Conservation (phyloP, 2,797 vertebrate species). For the Propithecus deckenii region DNA sequence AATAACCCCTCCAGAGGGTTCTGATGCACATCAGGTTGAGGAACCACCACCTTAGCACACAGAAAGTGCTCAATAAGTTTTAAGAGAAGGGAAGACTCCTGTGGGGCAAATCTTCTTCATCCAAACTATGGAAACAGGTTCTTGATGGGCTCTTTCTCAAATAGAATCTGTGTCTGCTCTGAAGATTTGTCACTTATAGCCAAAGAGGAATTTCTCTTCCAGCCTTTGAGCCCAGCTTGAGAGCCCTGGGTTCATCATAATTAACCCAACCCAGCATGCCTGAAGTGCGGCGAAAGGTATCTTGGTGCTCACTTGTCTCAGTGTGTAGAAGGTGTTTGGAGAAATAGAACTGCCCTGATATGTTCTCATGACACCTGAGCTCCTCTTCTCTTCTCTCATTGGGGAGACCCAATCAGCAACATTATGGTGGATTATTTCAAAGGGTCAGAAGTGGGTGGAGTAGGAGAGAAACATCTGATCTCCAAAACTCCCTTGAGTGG, state of each 20-base stretch:
- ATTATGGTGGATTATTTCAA: neutral
- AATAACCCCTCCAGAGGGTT: neutral
- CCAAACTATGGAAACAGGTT: neutral
- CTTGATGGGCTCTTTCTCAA: neutral
- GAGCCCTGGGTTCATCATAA: neutral
- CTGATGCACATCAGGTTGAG: neutral
- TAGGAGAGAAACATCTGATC: neutral
- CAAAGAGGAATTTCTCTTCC: conserved; percentile 25
- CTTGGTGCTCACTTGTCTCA: neutral
- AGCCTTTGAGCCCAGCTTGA: neutral
- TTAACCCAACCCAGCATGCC: neutral
- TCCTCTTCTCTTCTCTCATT: neutral
- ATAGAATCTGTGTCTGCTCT: neutral
- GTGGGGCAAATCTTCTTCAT: neutral
- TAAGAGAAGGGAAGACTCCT: neutral
- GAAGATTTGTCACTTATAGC: neutral
- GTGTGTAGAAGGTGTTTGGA: neutral
- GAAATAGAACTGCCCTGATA: neutral
- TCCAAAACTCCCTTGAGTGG: neutral
- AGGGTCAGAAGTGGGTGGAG: neutral
- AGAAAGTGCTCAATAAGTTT: neutral
- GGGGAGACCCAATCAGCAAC: neutral
- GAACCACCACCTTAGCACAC: accelerated
- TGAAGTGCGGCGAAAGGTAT: no score
- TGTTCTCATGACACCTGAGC: neutral